phyloP scores from a whole-genome alignment of 2,113 vertebrate species.

The Heptranchias perlo region DNA sequence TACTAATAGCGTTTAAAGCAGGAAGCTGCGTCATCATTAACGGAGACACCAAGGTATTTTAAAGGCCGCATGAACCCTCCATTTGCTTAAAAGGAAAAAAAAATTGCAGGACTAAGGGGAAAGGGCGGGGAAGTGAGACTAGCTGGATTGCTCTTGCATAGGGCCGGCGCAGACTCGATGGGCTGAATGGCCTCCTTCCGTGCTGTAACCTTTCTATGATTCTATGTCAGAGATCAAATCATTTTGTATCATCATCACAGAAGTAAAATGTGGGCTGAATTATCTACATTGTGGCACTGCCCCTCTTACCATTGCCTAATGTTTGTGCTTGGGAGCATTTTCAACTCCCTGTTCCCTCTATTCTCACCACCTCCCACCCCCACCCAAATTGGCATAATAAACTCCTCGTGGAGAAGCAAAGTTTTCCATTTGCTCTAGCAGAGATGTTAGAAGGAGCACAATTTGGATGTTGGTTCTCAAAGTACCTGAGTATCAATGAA shows the following conservation, averaged over 20 bases:
- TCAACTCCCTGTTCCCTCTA: not conserved
- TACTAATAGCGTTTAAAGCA: not conserved
- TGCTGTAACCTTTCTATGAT: not conserved
- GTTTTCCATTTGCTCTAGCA: not conserved
- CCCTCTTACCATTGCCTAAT: not conserved
- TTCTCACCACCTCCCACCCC: not conserved
- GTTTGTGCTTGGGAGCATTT: not conserved
- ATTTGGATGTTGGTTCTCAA: not conserved
- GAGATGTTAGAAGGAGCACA: not conserved
- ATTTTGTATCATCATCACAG: not conserved
- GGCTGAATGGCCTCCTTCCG: not conserved
- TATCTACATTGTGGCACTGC: not conserved
- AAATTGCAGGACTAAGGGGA: not conserved
- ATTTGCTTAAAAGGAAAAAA: too few species aligned
- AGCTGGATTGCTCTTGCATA: too few species aligned
- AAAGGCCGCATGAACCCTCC: too few species aligned
- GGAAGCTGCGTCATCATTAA: not conserved
- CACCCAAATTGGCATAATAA: not conserved
- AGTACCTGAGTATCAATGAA: not conserved
- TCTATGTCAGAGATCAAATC: not conserved
- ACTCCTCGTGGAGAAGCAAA: not conserved
- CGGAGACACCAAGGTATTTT: not conserved
- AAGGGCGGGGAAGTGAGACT: not conserved
- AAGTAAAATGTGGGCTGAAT: not conserved
- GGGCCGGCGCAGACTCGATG: not conserved